These are phyloP conservation scores for Nipponia nippon DNA, from an alignment of 2,113 vertebrate genomes.

Conservation along the genomic window DNA sequence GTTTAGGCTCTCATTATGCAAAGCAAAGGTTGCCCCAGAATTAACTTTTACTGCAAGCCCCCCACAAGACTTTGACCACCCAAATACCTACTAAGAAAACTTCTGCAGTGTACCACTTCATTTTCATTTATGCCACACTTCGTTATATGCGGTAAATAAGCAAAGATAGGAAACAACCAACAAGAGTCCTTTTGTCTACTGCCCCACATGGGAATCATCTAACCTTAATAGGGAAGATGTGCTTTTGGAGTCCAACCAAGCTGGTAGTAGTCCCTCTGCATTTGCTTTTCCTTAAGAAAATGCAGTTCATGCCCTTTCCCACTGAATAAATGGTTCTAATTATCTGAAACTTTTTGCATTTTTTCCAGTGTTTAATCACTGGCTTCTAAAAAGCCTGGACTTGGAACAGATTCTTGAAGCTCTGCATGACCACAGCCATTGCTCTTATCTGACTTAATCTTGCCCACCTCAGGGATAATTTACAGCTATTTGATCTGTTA, in stretches of 20 bases:
- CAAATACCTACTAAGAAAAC: neutral
- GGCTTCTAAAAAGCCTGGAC: neutral
- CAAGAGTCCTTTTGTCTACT: neutral
- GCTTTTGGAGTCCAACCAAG: neutral
- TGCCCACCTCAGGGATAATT: neutral
- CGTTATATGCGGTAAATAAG: neutral
- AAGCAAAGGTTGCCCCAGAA: neutral
- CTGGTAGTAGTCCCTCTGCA: neutral
- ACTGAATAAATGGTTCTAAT: slow-evolving; percentile 27
- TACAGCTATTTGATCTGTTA: neutral
- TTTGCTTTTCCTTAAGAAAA: slow-evolving; percentile 11
- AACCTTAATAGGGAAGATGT: neutral
- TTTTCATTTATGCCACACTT: neutral
- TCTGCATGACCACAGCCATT: neutral
- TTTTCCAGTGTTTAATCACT: neutral
- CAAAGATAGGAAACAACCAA: neutral
- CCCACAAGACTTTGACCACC: neutral
- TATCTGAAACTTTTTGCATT: neutral
- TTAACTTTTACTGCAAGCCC: slow-evolving; percentile 13
- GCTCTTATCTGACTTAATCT: neutral
- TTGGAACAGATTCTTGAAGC: neutral
- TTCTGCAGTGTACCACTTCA: neutral
- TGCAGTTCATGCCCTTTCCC: slow-evolving; percentile 26
- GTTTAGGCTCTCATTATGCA: neutral
- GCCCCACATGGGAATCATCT: neutral